These are phyloP conservation scores for Hystrix brachyura DNA, from an alignment of 2,113 vertebrate species.

Conservation along the genomic window DNA sequence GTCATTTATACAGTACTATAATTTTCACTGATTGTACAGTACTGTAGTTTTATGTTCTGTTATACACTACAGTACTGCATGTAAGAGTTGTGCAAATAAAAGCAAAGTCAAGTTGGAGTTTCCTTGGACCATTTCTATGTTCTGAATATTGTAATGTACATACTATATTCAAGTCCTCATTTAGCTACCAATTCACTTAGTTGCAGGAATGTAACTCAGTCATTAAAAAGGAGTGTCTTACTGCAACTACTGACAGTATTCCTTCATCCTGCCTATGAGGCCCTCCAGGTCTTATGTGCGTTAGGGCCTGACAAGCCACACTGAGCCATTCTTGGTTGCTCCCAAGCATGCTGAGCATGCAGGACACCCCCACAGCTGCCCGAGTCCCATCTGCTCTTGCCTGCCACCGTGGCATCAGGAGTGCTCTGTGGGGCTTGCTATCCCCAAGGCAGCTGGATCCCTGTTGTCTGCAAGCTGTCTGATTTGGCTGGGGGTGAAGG, in stretches of 20 bases:
- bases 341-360: not conserved
- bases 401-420: not conserved
- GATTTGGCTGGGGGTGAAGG: not conserved
- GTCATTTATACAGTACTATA: not conserved
- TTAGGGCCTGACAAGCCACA: not conserved
- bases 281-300: not conserved
- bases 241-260: not conserved
- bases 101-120: not conserved
- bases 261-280: not conserved
- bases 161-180: not conserved
- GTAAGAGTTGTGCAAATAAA: not conserved
- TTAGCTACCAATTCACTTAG: not conserved
- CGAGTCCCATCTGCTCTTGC: not conserved
- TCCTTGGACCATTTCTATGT: not conserved
- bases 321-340: not conserved
- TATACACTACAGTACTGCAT: not conserved
- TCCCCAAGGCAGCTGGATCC: not conserved
- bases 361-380: not conserved
- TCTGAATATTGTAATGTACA: not conserved
- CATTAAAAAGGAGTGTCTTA: not conserved
- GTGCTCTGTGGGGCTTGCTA: no score
- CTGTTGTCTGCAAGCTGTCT: not conserved
- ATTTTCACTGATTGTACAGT: not conserved
- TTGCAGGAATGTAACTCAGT: not conserved
- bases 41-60: not conserved